Percentiles rank a stretch among this genome's conserved stretches.
Conservation (phyloP, 2,888 invertebrate genomes). For the Fragum fragum region DNA sequence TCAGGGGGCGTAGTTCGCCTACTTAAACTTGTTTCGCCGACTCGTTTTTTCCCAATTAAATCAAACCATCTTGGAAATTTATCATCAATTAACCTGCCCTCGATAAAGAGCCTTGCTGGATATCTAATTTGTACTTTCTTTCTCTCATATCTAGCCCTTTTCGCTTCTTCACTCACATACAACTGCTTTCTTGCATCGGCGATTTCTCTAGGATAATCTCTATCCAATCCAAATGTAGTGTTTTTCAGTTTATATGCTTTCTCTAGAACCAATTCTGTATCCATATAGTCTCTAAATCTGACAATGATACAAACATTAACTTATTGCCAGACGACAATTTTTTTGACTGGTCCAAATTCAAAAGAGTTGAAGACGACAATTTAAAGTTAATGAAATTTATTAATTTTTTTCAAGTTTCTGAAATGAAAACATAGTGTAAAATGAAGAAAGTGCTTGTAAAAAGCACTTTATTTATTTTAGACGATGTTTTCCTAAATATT, state of each 20-base stretch:
- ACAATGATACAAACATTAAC: too few species aligned
- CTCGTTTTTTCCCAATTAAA: background rate
- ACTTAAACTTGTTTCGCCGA: background rate
- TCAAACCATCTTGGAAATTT: constrained; percentile 4
- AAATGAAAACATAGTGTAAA: too few species aligned
- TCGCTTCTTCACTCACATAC: constrained; percentile 9
- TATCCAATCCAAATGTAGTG: background rate
- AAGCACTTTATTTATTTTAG: too few species aligned
- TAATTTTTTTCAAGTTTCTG: too few species aligned
- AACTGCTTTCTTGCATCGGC: constrained; percentile 19
- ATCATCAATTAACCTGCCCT: constrained; percentile 1
- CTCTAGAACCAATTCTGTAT: background rate
- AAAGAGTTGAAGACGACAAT: too few species aligned
- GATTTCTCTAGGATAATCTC: constrained; percentile 26
- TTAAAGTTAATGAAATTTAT: too few species aligned
- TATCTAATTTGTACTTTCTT: constrained; percentile 13
- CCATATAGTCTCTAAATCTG: constrained; percentile 27
- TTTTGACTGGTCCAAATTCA: too few species aligned
- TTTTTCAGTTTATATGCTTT: constrained; percentile 4
- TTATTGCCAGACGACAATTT: too few species aligned
- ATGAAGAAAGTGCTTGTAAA: too few species aligned
- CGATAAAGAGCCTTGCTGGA: constrained; percentile 14
- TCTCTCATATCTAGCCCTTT: constrained; percentile 12
- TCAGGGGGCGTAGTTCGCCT: background rate
- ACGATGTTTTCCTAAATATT: too few species aligned